Evolutionary conservation across 2,797 vertebrate genomes (phyloP), one percentile per base, ranked within the genome.

Genomic region (Amphiprion clarkii): DNA sequence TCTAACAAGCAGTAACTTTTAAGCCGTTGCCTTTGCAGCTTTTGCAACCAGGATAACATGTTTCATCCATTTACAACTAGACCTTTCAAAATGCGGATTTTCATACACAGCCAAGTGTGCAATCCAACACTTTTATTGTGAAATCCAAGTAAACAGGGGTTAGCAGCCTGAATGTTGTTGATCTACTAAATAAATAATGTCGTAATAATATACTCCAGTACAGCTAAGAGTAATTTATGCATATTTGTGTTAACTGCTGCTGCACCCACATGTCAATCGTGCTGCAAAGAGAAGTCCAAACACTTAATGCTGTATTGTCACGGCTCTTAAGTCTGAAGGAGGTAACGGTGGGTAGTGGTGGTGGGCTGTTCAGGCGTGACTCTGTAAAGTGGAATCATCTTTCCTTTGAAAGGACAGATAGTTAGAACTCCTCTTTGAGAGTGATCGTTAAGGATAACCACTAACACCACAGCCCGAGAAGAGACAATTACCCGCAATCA

Each of bases 401-500:
- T 92, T 88, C 70, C 87, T 84, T 82, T 91, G 82, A 93, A 94
- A 91, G 83, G 89, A 87, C 76, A 82, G 82, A 92, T 89, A 90
- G 91, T 92, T 89, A 86, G 87, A 76, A 88, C 77, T 83, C 73
- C 81, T 90, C 84, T 90, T 77, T 84, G 79, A 91, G 85, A 87
- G 86, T 83, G 83, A 92, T 93, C 80, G 82, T 93, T 93, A 90
- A 83, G 86, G 87, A 93, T 93, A 92, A 93, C 87, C 85, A 83
- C 89, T 89, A 89, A 93, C 87, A 92, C 87, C 85, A 86, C 87
- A 78, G 76, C 78, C 75, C 10, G 77, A 84, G 76, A 92, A 90
- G 91, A 92, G 87, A 93, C 92, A 93, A 94, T 93, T 93, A 93
- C 93, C 86, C 1, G 82, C 91, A 93, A 93, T 93, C 92, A 92